These are phyloP conservation scores for Euzophera pinguis DNA, from an alignment of 2,888 invertebrate species.

Conservation along the genomic window DNA sequence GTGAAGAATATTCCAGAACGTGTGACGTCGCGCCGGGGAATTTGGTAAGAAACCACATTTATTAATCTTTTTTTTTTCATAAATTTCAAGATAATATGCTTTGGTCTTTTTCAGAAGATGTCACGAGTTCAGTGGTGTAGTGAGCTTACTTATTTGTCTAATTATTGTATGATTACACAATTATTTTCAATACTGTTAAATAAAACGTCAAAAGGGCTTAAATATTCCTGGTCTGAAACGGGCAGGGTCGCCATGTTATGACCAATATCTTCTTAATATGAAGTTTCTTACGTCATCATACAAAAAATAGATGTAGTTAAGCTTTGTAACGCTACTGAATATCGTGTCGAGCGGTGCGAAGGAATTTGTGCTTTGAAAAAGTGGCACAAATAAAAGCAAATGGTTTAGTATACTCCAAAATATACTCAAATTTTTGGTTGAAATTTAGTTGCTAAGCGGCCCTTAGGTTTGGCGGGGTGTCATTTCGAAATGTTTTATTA, in stretches of 20 bases:
- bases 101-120: constrained; percentile 68
- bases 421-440: constrained; percentile 28
- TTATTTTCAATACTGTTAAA: too few relatives aligned
- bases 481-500: constrained; percentile 21
- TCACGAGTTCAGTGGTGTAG: not conserved
- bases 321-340: not conserved
- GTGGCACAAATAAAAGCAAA: constrained; percentile 20
- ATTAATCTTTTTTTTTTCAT: constrained; percentile 19
- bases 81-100: constrained; percentile 58
- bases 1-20: not conserved
- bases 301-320: not conserved
- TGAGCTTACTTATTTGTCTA: not conserved
- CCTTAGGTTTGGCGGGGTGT: constrained; percentile 35
- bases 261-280: not conserved
- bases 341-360: constrained; percentile 15
- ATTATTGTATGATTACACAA: not conserved
- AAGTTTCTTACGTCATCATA: not conserved
- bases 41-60: constrained; percentile 37
- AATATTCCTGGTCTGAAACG: not conserved
- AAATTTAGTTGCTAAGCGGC: constrained; percentile 33
- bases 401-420: constrained; percentile 51
- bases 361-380: constrained; percentile 12
- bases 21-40: constrained; percentile 27
- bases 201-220: too few relatives aligned
- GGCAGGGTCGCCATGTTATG: constrained; percentile 1